Base-by-base conservation (phyloP, 2,888 invertebrate genomes). In the Heliconius ethilla region DNA sequence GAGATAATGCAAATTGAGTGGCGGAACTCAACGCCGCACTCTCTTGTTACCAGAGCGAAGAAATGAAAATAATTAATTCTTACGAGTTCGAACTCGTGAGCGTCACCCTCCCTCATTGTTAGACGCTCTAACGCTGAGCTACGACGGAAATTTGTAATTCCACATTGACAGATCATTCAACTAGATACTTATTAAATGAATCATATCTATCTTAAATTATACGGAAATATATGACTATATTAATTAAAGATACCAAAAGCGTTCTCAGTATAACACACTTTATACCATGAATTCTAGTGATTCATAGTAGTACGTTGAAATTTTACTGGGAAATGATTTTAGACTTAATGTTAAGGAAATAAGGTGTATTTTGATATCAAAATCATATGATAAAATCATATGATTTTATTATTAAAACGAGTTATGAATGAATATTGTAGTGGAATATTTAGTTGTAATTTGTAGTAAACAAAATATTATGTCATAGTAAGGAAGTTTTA, bases 401-500 rank as follows among this genome's bases (percentile, higher is more conserved):
- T 59, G 7, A 15, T 4, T 3, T 1, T 11, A 59, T 29, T 72
- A 40, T 3, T 72, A 13, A 59, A n/a, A 55, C 13, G 29, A 59
- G 22, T 55, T 59, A 72, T 55, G 70, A 72, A 72, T 72, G 70
- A 15, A 59, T 40, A 11, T 25, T 13, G 70, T 55, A 72, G 70
- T 72, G 70, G 70, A 72, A 72, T 72, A 72, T 72, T 72, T 55
- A 55, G 51, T 70, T n/a, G 70, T 72, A 72, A 33, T 29, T 72
- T 33, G 55, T 72, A 72, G 70, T 72, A 72, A 72, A 72, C 55
- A 72, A 72, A 59, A 55, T 55, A 11, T 55, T 72, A 72, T 55
- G 70, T 72, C 70, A 72, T 59, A 33, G 29, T 18, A 59, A 51
- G 67, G n/a, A 40, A 67, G 40, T 37, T 67, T 66, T 9, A 22